Evolutionary conservation across 64 coral and sea anemone genomes (phyloP).

Genomic region (Hydrozoanthus tunicans): DNA sequence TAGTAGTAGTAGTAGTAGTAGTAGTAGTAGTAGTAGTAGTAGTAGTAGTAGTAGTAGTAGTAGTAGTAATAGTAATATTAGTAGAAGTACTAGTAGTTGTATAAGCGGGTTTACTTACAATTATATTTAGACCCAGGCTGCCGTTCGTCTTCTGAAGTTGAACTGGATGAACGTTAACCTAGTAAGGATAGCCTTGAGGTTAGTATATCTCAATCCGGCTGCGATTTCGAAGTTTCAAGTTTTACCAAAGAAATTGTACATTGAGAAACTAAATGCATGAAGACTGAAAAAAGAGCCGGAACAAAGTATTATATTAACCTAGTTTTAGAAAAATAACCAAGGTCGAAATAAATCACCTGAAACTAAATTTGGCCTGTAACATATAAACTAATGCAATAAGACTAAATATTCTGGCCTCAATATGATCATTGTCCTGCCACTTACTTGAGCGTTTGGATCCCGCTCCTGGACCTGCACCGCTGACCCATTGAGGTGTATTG

Average conservation of each 20-base stretch:
- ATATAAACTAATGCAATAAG: not conserved
- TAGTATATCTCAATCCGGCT: not conserved
- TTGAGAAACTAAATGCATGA: too few relatives aligned
- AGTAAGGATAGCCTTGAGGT: not conserved
- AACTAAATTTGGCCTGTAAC: too few relatives aligned
- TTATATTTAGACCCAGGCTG: slow-evolving; percentile 92
- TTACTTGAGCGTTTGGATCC: slow-evolving; percentile 67
- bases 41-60: not conserved
- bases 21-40: not conserved
- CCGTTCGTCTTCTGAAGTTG: slow-evolving; percentile 93
- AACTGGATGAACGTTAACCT: slow-evolving; percentile 88
- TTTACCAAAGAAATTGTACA: too few relatives aligned
- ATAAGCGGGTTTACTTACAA: slow-evolving; percentile 63
- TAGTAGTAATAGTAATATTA: not conserved
- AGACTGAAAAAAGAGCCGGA: too few relatives aligned
- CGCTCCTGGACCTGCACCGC: slow-evolving; percentile 70
- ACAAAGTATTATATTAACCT: too few relatives aligned
- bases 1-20: not conserved
- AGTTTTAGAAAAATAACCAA: too few relatives aligned
- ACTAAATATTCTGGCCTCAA: not conserved
- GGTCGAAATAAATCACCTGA: too few relatives aligned
- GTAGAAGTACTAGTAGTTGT: not conserved
- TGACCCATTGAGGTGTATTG: slow-evolving; percentile 93
- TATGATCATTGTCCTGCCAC: not conserved
- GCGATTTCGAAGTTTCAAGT: too few relatives aligned